Percentiles rank a stretch among this genome's conserved stretches.
Evolutionary conservation across 2,888 invertebrate genomes (phyloP).

Genomic region (Tenthredo notha): DNA sequence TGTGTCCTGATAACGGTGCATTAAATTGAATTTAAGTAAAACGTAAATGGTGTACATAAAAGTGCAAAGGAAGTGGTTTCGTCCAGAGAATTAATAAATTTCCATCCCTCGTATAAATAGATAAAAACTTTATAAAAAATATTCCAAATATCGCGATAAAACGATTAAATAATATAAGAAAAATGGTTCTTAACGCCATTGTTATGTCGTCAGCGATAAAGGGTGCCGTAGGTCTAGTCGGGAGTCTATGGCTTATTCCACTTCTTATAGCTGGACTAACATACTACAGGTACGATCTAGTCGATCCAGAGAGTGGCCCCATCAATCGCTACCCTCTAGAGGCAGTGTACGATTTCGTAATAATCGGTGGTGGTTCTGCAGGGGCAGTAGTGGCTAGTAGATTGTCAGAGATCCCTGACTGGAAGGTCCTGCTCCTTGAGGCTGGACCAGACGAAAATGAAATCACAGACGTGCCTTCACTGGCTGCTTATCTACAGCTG

Average conservation of each 20-base stretch:
- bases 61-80: not conserved
- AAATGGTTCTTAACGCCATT: conserved; percentile 87
- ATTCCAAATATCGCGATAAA: not conserved
- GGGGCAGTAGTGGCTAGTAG: conserved; percentile 93
- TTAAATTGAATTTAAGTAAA: not conserved
- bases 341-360: conserved; percentile 91
- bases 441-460: conserved; percentile 94
- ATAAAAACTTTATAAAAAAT: not conserved
- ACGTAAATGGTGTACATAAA: not conserved
- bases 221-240: conserved; percentile 85
- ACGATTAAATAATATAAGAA: not conserved
- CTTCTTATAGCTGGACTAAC: conserved; percentile 90
- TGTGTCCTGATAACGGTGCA: not conserved
- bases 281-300: conserved; percentile 88
- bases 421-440: conserved; percentile 90
- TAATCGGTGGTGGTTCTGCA: conserved; percentile 93
- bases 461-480: conserved; percentile 91
- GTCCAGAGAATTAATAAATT: not conserved
- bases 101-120: not conserved
- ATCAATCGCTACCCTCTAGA: conserved; percentile 84
- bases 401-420: conserved; percentile 87
- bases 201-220: conserved; percentile 89
- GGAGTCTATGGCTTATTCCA: conserved; percentile 92
- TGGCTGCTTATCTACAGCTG: conserved; percentile 92
- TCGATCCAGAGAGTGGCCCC: conserved; percentile 90